These are phyloP conservation scores for Drosophila neotestacea DNA, from an alignment of 2,888 invertebrate genomes.

Conservation along the genomic window DNA sequence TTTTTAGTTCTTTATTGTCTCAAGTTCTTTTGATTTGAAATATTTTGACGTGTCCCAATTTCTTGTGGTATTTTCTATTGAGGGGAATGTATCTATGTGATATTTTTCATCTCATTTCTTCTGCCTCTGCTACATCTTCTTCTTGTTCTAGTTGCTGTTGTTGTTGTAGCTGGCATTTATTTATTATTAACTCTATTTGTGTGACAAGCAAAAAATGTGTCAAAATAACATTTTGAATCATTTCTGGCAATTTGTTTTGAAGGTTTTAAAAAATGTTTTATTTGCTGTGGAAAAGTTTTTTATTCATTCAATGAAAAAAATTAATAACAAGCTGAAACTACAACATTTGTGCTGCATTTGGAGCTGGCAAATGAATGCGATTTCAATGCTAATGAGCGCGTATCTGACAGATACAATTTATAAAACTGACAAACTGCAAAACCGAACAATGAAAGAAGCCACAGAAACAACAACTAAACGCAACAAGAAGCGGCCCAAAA, in stretches of 20 bases:
- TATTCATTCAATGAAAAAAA: neutral
- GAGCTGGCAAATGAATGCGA: constrained; percentile 47
- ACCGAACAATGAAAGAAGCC: constrained; percentile 41
- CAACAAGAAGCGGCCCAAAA: constrained; percentile 34
- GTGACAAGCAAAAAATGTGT: constrained; percentile 59
- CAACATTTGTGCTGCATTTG: constrained; percentile 26
- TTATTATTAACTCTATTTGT: constrained; percentile 79
- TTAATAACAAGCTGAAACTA: constrained; percentile 11
- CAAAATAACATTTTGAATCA: constrained; percentile 53
- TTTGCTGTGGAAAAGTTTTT: constrained; percentile 16
- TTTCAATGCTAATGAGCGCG: constrained; percentile 79
- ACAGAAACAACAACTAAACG: constrained; percentile 22
- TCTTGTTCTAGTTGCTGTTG: constrained; percentile 12
- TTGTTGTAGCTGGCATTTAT: constrained; percentile 41
- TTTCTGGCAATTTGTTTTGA: constrained; percentile 46
- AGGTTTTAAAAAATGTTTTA: constrained; percentile 6
- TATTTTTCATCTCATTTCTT: constrained; percentile 14
- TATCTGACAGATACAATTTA: constrained; percentile 81
- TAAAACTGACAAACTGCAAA: constrained; percentile 59
- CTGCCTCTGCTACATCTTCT: neutral
- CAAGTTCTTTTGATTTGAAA: constrained; percentile 77
- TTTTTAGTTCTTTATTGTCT: constrained; percentile 80
- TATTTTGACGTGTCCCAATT: constrained; percentile 81
- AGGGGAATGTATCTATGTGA: constrained; percentile 12
- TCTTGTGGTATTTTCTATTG: constrained; percentile 53